Evolutionary conservation across 2,888 invertebrate genomes (phyloP).

Genomic region (Drosophila phalerata): DNA sequence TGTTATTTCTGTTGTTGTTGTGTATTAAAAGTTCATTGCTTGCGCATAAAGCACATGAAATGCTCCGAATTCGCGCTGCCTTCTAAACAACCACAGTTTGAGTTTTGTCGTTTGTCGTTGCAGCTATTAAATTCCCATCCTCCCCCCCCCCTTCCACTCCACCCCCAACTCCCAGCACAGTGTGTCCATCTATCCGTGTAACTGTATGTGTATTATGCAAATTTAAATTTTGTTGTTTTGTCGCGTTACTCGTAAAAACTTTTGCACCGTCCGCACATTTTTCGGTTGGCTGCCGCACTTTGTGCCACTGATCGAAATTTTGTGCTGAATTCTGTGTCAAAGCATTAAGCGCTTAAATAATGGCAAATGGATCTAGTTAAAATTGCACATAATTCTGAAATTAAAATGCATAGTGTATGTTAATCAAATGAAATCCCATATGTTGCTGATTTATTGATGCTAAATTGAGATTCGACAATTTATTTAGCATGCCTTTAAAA

Average conservation of each 20-base stretch:
- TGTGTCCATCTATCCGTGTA: constrained; percentile 11
- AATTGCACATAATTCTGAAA: constrained; percentile 37
- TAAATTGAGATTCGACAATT: constrained; percentile 1
- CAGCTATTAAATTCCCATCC: constrained; percentile 73
- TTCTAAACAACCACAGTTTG: constrained; percentile 78
- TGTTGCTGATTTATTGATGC: constrained; percentile 17
- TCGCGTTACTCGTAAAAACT: constrained; percentile 64
- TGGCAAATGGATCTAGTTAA: constrained; percentile 38
- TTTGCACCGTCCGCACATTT: constrained; percentile 69
- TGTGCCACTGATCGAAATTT: constrained; percentile 50
- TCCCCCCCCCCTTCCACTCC: constrained; percentile 1
- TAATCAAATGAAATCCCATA: constrained; percentile 9
- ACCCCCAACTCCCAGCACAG: not conserved
- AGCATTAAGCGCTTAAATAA: constrained; percentile 65
- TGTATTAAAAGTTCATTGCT: constrained; percentile 80
- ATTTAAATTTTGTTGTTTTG: constrained; percentile 68
- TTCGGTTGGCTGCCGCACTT: constrained; percentile 48
- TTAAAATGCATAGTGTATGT: constrained; percentile 35
- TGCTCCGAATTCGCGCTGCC: constrained; percentile 65
- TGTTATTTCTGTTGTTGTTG: constrained; percentile 54
- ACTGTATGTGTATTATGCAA: constrained; percentile 69
- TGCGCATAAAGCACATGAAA: constrained; percentile 79
- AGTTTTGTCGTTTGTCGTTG: constrained; percentile 73
- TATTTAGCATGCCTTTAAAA: not conserved
- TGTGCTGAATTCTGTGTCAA: constrained; percentile 52